These are phyloP conservation scores for Mesoclemmys tuberculata DNA, from an alignment of 2,113 vertebrate species.

Conservation along the genomic window DNA sequence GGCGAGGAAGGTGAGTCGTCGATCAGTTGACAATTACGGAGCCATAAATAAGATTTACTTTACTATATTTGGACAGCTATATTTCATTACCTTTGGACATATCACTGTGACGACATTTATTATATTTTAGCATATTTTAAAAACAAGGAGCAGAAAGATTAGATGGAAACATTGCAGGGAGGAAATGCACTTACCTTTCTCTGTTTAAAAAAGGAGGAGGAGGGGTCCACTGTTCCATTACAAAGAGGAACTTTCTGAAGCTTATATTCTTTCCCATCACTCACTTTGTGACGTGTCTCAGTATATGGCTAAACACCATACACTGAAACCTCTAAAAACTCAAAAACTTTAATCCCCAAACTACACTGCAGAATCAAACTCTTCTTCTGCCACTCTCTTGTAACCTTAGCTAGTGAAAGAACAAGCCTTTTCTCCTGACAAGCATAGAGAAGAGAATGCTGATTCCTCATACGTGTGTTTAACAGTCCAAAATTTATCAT, in stretches of 20 bases:
- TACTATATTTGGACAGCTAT: neutral
- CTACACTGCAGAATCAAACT: neutral
- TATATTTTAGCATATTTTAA: neutral
- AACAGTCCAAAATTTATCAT: neutral
- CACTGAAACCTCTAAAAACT: neutral
- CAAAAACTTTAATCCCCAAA: neutral
- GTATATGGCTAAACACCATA: neutral
- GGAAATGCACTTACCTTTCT: neutral
- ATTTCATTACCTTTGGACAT: neutral
- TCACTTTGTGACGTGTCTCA: neutral
- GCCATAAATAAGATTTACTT: neutral
- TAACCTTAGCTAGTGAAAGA: neutral
- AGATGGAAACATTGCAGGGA: neutral
- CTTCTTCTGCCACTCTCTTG: neutral
- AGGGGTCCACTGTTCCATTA: neutral
- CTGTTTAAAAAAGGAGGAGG: neutral
- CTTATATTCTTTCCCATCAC: neutral
- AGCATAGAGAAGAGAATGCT: neutral
- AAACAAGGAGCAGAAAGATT: neutral
- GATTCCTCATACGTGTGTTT: neutral
- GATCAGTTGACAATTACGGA: neutral
- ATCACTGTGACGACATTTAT: neutral
- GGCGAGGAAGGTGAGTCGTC: neutral
- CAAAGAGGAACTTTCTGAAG: neutral
- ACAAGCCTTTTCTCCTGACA: conserved; percentile 36